phyloP scores from a whole-genome alignment of 2,888 invertebrate genomes.

The Chydorus sphaericus region DNA sequence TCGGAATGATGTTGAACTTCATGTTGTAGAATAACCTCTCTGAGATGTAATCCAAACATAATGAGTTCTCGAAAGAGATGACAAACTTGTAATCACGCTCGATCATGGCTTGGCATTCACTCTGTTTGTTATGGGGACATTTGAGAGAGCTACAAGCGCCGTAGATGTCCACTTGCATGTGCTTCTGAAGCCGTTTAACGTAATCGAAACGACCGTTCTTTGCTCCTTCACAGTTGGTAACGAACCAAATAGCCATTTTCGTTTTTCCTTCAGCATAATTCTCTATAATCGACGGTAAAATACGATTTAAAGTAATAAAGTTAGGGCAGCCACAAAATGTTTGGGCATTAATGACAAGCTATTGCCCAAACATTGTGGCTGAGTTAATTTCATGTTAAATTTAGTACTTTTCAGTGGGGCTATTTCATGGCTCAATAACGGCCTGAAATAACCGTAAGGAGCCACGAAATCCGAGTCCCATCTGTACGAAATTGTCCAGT shows the following conservation, averaged over 20 bases:
- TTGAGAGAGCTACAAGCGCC: slow-evolving; percentile 3
- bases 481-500: slow-evolving; percentile 5
- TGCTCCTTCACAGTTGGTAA: slow-evolving; percentile 9
- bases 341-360: no score
- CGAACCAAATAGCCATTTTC: neutral
- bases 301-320: no score
- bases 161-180: slow-evolving; percentile 16
- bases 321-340: no score
- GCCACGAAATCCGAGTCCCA: neutral
- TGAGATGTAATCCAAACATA: slow-evolving; percentile 22
- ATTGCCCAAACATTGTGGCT: no score
- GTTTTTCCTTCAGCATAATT: neutral
- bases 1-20: slow-evolving; percentile 19
- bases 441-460: neutral
- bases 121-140: neutral
- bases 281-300: neutral
- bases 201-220: slow-evolving; percentile 5
- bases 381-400: no score
- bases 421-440: neutral
- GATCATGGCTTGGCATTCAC: slow-evolving; percentile 1
- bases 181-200: neutral
- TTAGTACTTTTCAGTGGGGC: neutral
- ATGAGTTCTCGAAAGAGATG: slow-evolving; percentile 22
- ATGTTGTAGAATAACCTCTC: slow-evolving; percentile 21
- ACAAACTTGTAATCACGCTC: slow-evolving; percentile 20